A percentile compares a stretch with the other conserved stretches of the same genome.
phyloP scores from a whole-genome alignment of 2,113 vertebrate genomes.

The Orycteropus afer region DNA sequence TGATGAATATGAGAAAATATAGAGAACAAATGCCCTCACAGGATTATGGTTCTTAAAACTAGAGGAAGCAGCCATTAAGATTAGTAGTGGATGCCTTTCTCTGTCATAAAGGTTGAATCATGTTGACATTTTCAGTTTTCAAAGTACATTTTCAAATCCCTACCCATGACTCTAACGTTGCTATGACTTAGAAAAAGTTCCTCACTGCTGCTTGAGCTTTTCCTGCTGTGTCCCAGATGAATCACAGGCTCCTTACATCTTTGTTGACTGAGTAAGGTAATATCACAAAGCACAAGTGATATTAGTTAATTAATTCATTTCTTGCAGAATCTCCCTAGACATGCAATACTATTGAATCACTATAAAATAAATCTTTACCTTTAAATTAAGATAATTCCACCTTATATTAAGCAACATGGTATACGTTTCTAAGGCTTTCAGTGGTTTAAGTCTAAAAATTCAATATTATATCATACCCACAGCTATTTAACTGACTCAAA shows the following conservation, averaged over 20 bases:
- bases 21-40: background rate
- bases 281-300: background rate
- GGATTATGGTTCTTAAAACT: background rate
- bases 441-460: background rate
- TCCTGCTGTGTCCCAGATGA: too few relatives aligned
- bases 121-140: background rate
- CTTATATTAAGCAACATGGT: background rate
- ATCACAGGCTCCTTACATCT: background rate
- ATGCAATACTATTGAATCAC: background rate
- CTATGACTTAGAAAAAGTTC: background rate
- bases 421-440: background rate
- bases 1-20: background rate
- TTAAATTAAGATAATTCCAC: slow-evolving; percentile 30
- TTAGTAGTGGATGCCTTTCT: background rate
- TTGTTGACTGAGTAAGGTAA: background rate
- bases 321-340: background rate
- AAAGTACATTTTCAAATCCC: background rate
- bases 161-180: rapidly evolving
- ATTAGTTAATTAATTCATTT: background rate
- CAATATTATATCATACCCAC: background rate
- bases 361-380: slow-evolving; percentile 30
- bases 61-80: background rate
- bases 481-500: slow-evolving; percentile 54
- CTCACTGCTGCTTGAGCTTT: rapidly evolving
- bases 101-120: background rate